Evolutionary conservation across 2,797 vertebrate genomes (phyloP), one percentile per base, ranked within the genome.

Genomic region (Sphenopsis melanotis): DNA sequence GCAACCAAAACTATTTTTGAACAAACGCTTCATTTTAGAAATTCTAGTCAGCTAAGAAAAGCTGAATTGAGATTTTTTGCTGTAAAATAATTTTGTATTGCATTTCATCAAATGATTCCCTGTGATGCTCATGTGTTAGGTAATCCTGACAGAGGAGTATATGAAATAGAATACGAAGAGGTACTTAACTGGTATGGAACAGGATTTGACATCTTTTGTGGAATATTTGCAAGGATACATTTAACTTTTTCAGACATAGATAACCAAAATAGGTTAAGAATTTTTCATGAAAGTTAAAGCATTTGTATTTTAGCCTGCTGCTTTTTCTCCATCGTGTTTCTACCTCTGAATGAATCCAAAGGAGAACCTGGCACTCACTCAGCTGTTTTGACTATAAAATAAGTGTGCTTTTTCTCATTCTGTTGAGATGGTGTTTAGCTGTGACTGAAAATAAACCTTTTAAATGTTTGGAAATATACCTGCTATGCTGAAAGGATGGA

Each of bases 401-500:
- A 84, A 87, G 91, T 30, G 96, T 91, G 83, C 83, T 96, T 47
- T 77, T 92, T 96, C 76, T 89, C 66, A 26, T 90, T 91, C 82
- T 88, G 83, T 87, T 96, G 83, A 89, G 90, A 86, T 94, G 94
- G 32, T 70, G 55, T 68, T 96, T 85, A 83, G 72, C 92, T 96
- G 85, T 91, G 95, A 93, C 95, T 61, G 94, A 75, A 76, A 94
- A 88, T 95, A 97, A 97, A 78, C 94, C 95, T 95, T 92, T 98
- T 97, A 97, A 95, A 97, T 94, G 94, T 92, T 83, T 96, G 97
- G 97, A 96, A 96, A 96, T 95, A 94, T 83, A 93, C 81, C 78
- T 97, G 97, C 97, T 97, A 87, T 97, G 97, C 97, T 96, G 91
- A 96, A 97, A 97, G 89, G 70, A 99, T 99, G 99, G 99, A 99